Evolutionary conservation across 1,140 invertebrate genomes (phyloP), one percentile per base, ranked within the genome.

Genomic region (Pachyrhynchus sulphureomaculatus): DNA sequence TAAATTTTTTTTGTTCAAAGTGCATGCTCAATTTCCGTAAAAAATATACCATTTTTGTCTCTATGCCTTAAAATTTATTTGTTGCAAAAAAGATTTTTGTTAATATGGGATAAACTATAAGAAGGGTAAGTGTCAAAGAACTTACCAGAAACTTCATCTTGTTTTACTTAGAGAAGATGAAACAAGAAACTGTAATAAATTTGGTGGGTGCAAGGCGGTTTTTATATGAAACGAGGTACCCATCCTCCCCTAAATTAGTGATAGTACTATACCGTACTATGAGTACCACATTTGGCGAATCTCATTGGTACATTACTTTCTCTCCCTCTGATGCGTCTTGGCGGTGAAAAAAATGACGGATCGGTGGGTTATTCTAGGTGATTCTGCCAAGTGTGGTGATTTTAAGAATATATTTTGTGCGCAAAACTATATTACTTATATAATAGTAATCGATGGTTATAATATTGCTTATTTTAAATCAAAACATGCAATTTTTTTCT

Each of bases 91-190:
- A 34, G 24, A 0, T 20, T 42, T 6, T 18, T 17, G 12, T 24
- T 47, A 24, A 12, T 24, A 3, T 21, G 12, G n/a, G 9, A 26
- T 21, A 21, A 47, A 12, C n/a, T 34, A 20, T 37, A 21, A 10
- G 15, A 9, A 26, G 20, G 23, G 13, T 15, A 20, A 29, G 13
- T 29, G 5, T 12, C 3, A 26, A 26, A 26, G 24, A 26, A 59
- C 66, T 68, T 59, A 68, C 66, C 66, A 68, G 59, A 65, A 65
- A 65, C 53, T 68, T 68, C 66, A 68, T 68, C 48, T 65, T 62
- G 63, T 42, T 26, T 48, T 29, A 26, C 42, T 42, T 18, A n/a
- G 17, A 24, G 37, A 55, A 45, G 58, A 47, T 58, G 42, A 48
- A 42, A 59, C 54, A 56, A 60, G 63, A 68, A n/a, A 68, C 66